phyloP scores from a whole-genome alignment of 2,113 vertebrate genomes.

The Lasiurus borealis region DNA sequence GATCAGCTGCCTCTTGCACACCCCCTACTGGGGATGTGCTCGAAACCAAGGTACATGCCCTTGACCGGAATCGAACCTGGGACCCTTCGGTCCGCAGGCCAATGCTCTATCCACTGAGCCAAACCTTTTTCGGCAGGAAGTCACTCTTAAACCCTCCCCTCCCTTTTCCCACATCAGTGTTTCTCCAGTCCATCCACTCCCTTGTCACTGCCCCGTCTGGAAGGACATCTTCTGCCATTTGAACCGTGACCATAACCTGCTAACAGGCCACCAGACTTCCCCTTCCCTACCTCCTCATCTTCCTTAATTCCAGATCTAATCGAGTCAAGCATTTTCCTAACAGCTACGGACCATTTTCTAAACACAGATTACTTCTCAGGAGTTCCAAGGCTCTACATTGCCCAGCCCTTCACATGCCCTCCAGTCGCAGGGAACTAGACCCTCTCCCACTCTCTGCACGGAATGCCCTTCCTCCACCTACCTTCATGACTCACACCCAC shows the following conservation, averaged over 20 bases:
- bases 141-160: neutral
- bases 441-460: neutral
- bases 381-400: neutral
- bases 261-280: fast-evolving
- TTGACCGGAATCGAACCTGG: too few species aligned
- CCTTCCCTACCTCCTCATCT: neutral
- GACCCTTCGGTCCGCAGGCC: too few species aligned
- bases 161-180: neutral
- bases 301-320: conserved; percentile 17
- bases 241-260: neutral
- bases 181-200: neutral
- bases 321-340: neutral
- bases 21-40: too few species aligned
- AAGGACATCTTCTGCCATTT: neutral
- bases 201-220: neutral
- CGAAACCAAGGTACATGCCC: too few species aligned
- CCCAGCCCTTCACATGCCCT: neutral
- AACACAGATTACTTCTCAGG: neutral
- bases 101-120: too few species aligned
- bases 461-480: neutral
- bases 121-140: too few species aligned
- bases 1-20: too few species aligned
- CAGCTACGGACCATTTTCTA: neutral
- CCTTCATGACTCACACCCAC: neutral
- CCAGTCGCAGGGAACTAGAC: neutral